phyloP scores from a whole-genome alignment of 2,888 invertebrate genomes.

The Drosophila acutilabella region DNA sequence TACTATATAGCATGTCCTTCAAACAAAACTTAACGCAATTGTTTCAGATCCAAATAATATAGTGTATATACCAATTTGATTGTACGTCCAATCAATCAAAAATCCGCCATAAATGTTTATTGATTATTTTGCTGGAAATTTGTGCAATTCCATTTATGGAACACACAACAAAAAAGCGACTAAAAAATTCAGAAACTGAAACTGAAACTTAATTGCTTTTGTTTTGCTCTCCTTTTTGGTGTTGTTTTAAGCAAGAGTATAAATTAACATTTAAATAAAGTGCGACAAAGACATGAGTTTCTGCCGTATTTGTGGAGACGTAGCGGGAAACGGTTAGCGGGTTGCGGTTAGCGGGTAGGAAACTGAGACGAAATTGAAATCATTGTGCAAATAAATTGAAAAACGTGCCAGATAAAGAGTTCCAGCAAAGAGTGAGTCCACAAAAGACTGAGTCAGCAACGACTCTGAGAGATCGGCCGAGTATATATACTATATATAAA shows the following conservation, averaged over 20 bases:
- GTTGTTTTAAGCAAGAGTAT: slow-evolving; percentile 8
- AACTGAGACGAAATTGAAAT: slow-evolving; percentile 17
- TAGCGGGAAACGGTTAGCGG: neutral
- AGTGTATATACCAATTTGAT: neutral
- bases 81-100: slow-evolving; percentile 65
- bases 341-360: neutral
- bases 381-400: slow-evolving; percentile 60
- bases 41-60: neutral
- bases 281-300: slow-evolving; percentile 15
- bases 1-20: slow-evolving; percentile 57
- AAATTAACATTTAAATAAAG: slow-evolving; percentile 49
- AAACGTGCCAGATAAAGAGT: slow-evolving; percentile 74
- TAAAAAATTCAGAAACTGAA: too few relatives aligned
- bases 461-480: slow-evolving; percentile 9
- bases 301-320: neutral
- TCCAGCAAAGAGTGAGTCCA: slow-evolving; percentile 44
- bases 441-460: slow-evolving; percentile 8
- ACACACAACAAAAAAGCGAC: slow-evolving; percentile 3
- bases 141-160: slow-evolving; percentile 40
- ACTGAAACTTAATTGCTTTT: slow-evolving; percentile 40
- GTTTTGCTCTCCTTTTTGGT: neutral
- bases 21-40: slow-evolving; percentile 16
- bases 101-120: slow-evolving; percentile 68
- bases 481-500: neutral
- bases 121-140: slow-evolving; percentile 52